Base-by-base conservation (phyloP, 2,113 vertebrate species). In the Reinhardtius hippoglossoides region DNA sequence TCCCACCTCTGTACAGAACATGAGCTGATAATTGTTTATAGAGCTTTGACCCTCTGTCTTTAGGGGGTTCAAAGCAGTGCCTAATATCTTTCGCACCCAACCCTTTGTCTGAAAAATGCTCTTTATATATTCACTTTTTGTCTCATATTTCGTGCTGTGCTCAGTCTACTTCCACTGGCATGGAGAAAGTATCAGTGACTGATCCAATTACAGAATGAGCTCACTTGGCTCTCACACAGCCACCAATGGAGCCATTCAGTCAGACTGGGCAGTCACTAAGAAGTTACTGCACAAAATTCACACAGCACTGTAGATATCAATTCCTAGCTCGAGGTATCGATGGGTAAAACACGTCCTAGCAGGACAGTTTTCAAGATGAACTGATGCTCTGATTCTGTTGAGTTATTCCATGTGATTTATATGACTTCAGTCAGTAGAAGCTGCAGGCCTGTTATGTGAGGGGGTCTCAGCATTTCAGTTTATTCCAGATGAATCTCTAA, bases 151-250 rank as follows among this genome's bases (percentile, higher is more conserved):
- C 4, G 55, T 31, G 26, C 58, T 10, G 12, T 9, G 58, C 61
- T 40, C 8, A n/a, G 6, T 74, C 65, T 54, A 73, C 59, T 87
- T 74, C 64, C 55, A 75, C 64, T 87, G 82, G 67, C 80, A 86
- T 60, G 23, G 24, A 71, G 18, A 67, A 79, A 55, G 69, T 78
- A 81, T 88, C 83, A 66, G 56, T 80, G 74, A 71, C 88, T 79
- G 76, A 85, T 86, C 76, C 70, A 76, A 71, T 88, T 87, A 82
- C 72, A 69, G 66, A 77, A 58, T 78, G 62, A 60, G 66, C 66
- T 85, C 23, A 76, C 50, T 69, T 87, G 77, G 80, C 74, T 84
- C 55, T 18, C 67, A 24, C 23, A 67, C 73, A 63, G 67, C n/a
- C 76, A 12, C 15, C 20, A 44, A 57, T 65, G 61, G 31, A 82